Conservation (phyloP, 2,113 vertebrate species). For the Theristicus caerulescens region DNA sequence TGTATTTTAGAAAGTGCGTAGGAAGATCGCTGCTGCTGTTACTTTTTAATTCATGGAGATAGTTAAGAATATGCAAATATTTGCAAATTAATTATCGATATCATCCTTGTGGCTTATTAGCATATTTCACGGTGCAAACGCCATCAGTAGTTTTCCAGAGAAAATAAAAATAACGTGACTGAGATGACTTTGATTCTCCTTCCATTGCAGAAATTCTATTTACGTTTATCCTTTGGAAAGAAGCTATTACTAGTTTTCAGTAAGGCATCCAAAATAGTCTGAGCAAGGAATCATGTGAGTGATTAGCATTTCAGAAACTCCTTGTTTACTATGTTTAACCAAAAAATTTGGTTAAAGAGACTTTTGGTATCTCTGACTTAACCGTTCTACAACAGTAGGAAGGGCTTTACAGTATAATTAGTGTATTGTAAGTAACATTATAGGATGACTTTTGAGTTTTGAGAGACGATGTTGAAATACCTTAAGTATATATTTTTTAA, state of each 20-base stretch:
- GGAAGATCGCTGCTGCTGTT: background rate
- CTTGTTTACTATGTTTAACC: background rate
- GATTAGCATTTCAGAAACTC: background rate
- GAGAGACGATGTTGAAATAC: background rate
- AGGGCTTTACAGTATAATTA: background rate
- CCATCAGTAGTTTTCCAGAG: background rate
- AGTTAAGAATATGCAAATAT: background rate
- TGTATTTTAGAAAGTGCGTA: background rate
- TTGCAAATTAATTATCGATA: background rate
- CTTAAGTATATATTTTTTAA: background rate
- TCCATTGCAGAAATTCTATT: background rate
- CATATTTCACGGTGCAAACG: background rate
- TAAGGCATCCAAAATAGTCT: background rate
- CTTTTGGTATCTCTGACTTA: background rate
- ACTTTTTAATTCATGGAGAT: background rate
- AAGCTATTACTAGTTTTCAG: background rate
- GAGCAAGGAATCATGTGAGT: background rate
- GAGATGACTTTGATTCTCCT: background rate
- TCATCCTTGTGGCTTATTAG: background rate
- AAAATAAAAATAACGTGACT: background rate
- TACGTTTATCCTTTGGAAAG: background rate
- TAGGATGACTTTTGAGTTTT: background rate
- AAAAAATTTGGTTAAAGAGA: background rate
- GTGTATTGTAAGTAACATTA: background rate
- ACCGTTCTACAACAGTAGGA: background rate